Base-by-base conservation (phyloP, 2,888 invertebrate species). In the Meiosimyza platycephala region DNA sequence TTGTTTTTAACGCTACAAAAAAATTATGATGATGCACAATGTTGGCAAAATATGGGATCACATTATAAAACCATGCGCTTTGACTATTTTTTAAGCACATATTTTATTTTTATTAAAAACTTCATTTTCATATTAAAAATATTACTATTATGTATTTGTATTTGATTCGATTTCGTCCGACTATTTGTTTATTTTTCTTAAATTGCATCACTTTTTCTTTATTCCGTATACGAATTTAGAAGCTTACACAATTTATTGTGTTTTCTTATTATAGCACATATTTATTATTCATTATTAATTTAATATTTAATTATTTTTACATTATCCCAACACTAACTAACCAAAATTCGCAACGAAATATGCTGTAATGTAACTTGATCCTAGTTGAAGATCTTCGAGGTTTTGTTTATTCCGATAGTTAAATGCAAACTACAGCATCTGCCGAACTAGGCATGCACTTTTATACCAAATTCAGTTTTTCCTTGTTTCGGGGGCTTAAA, bases 391-490 rank as follows among this genome's bases (percentile, higher is more conserved):
- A 33, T 16, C 63, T 47, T 22, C 47, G 48, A 28, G 16, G 50
- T 22, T 40, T 60, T 74, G 74, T 76, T 75, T 76, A 76, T 78
- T 71, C 82, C 83, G 84, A 79, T 79, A 79, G 83, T 79, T 81
- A 80, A 84, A 83, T 85, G 80, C 81, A 82, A 84, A 85, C 85
- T 85, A 84, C 80, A 79, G 83, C 81, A 80, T 78, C 77, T 72
- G 73, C 79, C 79, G 77, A 79, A 78, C 77, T 80, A 76, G 60
- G 76, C 84, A 79, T 82, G 81, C 83, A 82, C 78, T 85, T 85
- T 86, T 85, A 85, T 85, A 85, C 84, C 75, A 76, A 81, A 75
- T 74, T 60, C 59, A 72, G 66, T 60, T 40, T 59, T 18, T 28
- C 22, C 63, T 48, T n/a, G 47, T 40, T 63, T 63, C 9, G 47